These are phyloP conservation scores for Lethenteron reissneri DNA, from an alignment of 2,113 vertebrate genomes.

Conservation along the genomic window DNA sequence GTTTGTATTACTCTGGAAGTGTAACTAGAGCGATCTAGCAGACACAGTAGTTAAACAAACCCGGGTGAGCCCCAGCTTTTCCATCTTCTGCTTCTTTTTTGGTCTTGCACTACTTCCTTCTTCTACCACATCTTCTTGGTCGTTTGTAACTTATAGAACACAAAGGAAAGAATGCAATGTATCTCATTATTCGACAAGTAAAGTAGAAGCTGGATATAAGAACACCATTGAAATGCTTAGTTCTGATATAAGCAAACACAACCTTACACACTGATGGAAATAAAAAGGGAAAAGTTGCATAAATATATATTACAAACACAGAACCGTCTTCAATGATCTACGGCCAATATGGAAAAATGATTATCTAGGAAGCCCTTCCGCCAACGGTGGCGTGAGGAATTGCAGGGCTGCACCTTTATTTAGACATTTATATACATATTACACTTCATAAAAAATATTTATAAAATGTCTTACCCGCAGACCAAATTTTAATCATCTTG, in stretches of 20 bases:
- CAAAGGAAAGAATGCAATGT: not conserved
- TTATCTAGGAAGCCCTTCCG: no score
- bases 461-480: conserved; percentile 39
- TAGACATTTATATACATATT: no score
- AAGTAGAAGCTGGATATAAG: no score
- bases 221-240: no score
- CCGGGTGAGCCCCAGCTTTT: conserved; percentile 65
- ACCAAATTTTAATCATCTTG: conserved; percentile 97
- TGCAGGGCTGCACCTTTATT: no score
- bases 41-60: conserved; percentile 19
- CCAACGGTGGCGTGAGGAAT: no score
- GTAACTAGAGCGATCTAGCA: not conserved
- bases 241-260: no score
- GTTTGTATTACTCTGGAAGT: not conserved
- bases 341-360: no score
- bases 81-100: conserved; percentile 85
- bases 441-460: no score
- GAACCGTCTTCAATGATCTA: not conserved
- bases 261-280: conserved; percentile 10
- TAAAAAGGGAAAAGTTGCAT: conserved; percentile 8
- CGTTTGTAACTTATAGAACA: conserved; percentile 40
- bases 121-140: conserved; percentile 64
- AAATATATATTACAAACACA: not conserved
- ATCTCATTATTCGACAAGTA: no score
- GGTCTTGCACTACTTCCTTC: conserved; percentile 41